Evolutionary conservation across 2,888 invertebrate species (phyloP).

Genomic region (Aphelenchoides bicaudatus): DNA sequence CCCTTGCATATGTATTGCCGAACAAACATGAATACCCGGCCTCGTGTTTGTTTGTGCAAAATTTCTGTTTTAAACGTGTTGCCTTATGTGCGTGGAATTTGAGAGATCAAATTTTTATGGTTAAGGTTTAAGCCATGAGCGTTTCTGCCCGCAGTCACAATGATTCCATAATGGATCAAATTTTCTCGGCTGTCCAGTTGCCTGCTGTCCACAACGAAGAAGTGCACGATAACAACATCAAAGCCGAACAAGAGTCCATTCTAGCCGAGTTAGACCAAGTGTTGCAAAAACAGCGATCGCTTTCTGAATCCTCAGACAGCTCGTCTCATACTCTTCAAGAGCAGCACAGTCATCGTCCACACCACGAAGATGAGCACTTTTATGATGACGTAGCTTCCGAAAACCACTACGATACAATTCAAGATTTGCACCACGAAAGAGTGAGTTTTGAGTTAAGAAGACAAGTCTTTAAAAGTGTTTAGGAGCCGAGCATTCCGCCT

Average conservation of each 20-base stretch:
- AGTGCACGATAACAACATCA: neutral
- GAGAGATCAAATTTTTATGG: too few species aligned
- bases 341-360: neutral
- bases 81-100: too few species aligned
- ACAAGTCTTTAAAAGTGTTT: neutral
- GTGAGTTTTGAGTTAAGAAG: constrained; percentile 1
- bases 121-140: too few species aligned
- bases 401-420: too few species aligned
- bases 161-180: too few species aligned
- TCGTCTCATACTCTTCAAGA: neutral
- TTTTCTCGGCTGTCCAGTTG: constrained; percentile 23
- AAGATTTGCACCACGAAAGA: too few species aligned
- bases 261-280: constrained; percentile 24
- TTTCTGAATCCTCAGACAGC: constrained; percentile 15
- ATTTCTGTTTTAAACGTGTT: too few species aligned
- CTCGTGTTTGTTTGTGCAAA: too few species aligned
- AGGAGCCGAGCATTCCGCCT: neutral
- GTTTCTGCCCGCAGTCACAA: too few species aligned
- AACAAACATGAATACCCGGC: too few species aligned
- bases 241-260: constrained; percentile 24
- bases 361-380: neutral
- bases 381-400: too few species aligned
- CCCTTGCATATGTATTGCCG: too few species aligned
- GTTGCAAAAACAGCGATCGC: constrained; percentile 16
- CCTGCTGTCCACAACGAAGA: constrained; percentile 21